These are phyloP conservation scores for Loripinus fragilis DNA, from an alignment of 2,888 invertebrate species.

Conservation along the genomic window DNA sequence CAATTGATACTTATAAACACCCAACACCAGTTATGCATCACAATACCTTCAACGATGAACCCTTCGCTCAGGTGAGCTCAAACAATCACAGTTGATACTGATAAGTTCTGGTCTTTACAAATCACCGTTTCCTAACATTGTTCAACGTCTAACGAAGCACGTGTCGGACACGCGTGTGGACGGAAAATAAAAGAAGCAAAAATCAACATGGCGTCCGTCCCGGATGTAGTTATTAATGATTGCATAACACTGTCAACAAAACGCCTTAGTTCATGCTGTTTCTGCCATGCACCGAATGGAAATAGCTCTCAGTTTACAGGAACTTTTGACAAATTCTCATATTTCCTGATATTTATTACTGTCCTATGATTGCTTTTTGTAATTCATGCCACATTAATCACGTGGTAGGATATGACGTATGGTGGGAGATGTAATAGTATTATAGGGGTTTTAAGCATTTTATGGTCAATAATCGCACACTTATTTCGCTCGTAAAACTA, in stretches of 20 bases:
- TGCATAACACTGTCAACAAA: conserved; percentile 15
- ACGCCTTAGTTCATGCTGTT: not conserved
- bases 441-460: not conserved
- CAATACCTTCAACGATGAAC: too few relatives aligned
- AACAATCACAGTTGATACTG: not conserved
- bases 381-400: conserved; percentile 14
- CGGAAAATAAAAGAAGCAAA: not conserved
- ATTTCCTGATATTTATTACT: conserved; percentile 15
- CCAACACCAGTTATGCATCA: too few relatives aligned
- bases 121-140: not conserved
- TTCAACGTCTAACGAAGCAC: not conserved
- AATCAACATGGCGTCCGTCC: not conserved
- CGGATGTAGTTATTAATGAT: conserved; percentile 21
- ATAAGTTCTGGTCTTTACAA: not conserved
- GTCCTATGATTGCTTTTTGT: conserved; percentile 9
- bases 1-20: not conserved
- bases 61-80: too few relatives aligned
- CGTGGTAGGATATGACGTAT: conserved; percentile 4
- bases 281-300: not conserved
- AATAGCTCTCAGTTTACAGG: conserved; percentile 10
- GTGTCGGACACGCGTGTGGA: not conserved
- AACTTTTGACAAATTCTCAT: conserved; percentile 19
- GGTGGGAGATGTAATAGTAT: not conserved
- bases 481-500: not conserved
- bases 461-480: not conserved